These are phyloP conservation scores for Spilosoma lubricipeda DNA, from an alignment of 2,888 invertebrate species.

Conservation along the genomic window DNA sequence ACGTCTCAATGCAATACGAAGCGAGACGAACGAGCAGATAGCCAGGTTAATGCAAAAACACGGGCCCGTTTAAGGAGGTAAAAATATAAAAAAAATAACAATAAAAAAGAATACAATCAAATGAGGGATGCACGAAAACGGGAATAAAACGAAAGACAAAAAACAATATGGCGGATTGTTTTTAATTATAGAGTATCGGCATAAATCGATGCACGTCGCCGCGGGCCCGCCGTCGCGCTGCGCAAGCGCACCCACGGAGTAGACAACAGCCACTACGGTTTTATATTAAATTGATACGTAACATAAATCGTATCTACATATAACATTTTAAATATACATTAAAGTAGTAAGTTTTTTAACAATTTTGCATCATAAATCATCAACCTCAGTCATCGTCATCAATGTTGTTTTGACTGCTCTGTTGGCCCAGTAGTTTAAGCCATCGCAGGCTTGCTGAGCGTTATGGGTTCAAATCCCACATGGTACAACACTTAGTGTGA, in stretches of 20 bases:
- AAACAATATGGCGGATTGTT: conserved; percentile 86
- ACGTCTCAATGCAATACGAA: conserved; percentile 72
- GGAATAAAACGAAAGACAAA: conserved; percentile 81
- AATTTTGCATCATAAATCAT: not conserved
- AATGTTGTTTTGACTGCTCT: no score
- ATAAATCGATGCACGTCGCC: conserved; percentile 85
- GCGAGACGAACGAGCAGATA: conserved; percentile 71
- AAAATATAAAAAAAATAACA: conserved; percentile 59
- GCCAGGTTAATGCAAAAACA: conserved; percentile 72
- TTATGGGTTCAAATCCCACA: no score
- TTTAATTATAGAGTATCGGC: conserved; percentile 87
- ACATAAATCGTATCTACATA: no score
- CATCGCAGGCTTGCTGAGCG: no score
- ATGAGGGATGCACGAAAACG: conserved; percentile 85
- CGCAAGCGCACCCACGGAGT: conserved; percentile 63
- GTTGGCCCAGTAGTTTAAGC: no score
- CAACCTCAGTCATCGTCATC: no score
- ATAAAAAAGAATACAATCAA: conserved; percentile 82
- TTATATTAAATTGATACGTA: not conserved
- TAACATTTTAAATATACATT: not conserved
- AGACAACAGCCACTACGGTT: conserved; percentile 27
- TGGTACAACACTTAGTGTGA: no score
- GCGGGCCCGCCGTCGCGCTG: conserved; percentile 73
- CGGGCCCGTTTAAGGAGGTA: conserved; percentile 63
- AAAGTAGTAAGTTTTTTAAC: not conserved